Percentiles rank a stretch among this genome's conserved stretches.
Conservation (phyloP, 2,113 vertebrate genomes). For the Scomber japonicus region DNA sequence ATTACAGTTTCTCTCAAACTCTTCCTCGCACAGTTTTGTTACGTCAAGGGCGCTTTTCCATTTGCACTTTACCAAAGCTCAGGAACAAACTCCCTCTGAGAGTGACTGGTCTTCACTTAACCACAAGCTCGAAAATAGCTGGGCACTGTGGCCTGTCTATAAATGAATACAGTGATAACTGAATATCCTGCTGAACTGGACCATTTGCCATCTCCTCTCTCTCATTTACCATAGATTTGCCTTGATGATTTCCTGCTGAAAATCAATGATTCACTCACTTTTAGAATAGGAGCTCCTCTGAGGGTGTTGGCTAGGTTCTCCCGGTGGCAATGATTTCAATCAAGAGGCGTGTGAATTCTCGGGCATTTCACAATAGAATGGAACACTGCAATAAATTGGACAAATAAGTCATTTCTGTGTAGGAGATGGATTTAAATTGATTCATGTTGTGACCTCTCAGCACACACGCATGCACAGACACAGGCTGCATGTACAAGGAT, state of each 20-base stretch:
- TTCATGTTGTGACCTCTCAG: slow-evolving; percentile 58
- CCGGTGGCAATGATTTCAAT: slow-evolving; percentile 80
- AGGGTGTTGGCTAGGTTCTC: slow-evolving; percentile 60
- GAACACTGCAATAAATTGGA: slow-evolving; percentile 77
- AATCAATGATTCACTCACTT: slow-evolving; percentile 81
- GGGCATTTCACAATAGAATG: slow-evolving; percentile 62
- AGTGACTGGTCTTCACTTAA: slow-evolving; percentile 64
- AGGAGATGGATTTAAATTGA: slow-evolving; percentile 78
- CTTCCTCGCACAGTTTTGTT: slow-evolving; percentile 33
- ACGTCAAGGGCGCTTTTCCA: slow-evolving; percentile 63
- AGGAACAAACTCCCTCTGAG: slow-evolving; percentile 55
- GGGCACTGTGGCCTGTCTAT: slow-evolving; percentile 58
- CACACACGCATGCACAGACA: slow-evolving; percentile 25
- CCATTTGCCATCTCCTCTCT: slow-evolving; percentile 70
- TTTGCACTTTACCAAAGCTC: slow-evolving; percentile 62
- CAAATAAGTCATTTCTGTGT: slow-evolving; percentile 82
- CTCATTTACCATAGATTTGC: slow-evolving; percentile 80
- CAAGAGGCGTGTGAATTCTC: slow-evolving; percentile 73
- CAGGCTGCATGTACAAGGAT: slow-evolving; percentile 18
- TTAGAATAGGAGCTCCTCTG: slow-evolving; percentile 61
- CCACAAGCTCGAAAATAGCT: slow-evolving; percentile 58
- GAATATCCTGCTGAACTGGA: slow-evolving; percentile 74
- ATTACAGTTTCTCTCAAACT: slow-evolving; percentile 66
- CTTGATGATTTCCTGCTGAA: slow-evolving; percentile 82
- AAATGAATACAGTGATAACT: slow-evolving; percentile 71